A percentile compares a stretch with the other conserved stretches of the same genome.
phyloP scores from a whole-genome alignment of 2,797 vertebrate genomes.

The Dendrocincla fuliginosa region DNA sequence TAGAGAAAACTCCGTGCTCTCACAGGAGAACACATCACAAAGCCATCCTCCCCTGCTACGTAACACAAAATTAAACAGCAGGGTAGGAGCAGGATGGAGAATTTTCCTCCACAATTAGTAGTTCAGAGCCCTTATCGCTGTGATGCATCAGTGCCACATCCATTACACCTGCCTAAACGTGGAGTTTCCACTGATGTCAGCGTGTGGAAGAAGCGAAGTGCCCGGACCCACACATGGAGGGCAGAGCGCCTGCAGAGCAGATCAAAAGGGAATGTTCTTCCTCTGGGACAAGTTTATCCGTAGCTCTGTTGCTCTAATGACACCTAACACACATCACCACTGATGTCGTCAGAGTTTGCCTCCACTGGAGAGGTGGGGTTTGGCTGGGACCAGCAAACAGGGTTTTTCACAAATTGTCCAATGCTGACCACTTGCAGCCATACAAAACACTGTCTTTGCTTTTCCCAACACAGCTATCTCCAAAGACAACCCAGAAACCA shows the following conservation, averaged over 20 bases:
- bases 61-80: background rate
- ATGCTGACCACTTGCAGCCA: background rate
- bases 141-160: background rate
- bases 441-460: background rate
- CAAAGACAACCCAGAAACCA: background rate
- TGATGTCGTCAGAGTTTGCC: background rate
- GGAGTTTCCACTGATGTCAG: constrained; percentile 22
- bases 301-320: background rate
- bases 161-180: background rate
- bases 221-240: background rate
- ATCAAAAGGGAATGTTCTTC: background rate
- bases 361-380: background rate
- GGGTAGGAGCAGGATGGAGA: background rate
- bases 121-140: background rate
- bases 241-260: background rate
- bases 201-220: background rate
- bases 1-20: background rate
- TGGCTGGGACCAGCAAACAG: background rate
- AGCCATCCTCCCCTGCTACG: background rate
- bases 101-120: background rate
- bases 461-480: background rate
- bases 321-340: background rate
- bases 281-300: background rate
- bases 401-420: background rate
- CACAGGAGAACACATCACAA: background rate